A percentile compares a stretch with the other conserved stretches of the same genome.
phyloP scores from a whole-genome alignment of 2,797 vertebrate species.

The Gobionotothen gibberifrons region DNA sequence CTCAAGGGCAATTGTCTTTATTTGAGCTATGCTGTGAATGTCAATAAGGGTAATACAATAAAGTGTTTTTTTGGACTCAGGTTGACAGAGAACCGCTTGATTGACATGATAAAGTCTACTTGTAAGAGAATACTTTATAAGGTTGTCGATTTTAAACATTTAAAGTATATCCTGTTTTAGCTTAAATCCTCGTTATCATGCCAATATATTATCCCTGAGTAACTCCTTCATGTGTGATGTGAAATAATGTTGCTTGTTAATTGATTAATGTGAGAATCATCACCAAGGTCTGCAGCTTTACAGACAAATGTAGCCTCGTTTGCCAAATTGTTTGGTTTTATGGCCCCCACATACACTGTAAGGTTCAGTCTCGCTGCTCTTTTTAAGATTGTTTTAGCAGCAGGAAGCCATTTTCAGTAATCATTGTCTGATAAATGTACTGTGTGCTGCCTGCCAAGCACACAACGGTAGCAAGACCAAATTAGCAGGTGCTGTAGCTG shows the following conservation, averaged over 20 bases:
- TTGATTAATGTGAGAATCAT: constrained; percentile 32
- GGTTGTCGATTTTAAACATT: background rate
- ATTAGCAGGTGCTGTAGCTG: background rate
- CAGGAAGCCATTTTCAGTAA: constrained; percentile 20
- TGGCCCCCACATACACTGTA: constrained; percentile 8
- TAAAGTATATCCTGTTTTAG: background rate
- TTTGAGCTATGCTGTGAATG: constrained; percentile 53
- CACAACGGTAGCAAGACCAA: background rate
- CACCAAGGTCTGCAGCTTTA: constrained; percentile 13
- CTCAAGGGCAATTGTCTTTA: constrained; percentile 64
- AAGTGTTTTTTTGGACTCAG: constrained; percentile 22
- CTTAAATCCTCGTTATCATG: background rate
- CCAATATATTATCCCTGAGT: background rate
- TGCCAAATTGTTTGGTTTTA: constrained; percentile 21
- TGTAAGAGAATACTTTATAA: constrained; percentile 13
- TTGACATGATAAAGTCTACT: constrained; percentile 33
- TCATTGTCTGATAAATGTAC: background rate
- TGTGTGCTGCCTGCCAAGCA: background rate
- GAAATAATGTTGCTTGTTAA: constrained; percentile 27
- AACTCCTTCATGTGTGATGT: background rate
- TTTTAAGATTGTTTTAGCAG: constrained; percentile 23
- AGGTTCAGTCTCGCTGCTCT: constrained; percentile 7
- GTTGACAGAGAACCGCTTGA: constrained; percentile 42
- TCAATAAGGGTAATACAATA: constrained; percentile 48
- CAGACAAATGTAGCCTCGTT: constrained; percentile 21